Conservation (phyloP, 2,888 invertebrate genomes). For the Alloplasta piceator region DNA sequence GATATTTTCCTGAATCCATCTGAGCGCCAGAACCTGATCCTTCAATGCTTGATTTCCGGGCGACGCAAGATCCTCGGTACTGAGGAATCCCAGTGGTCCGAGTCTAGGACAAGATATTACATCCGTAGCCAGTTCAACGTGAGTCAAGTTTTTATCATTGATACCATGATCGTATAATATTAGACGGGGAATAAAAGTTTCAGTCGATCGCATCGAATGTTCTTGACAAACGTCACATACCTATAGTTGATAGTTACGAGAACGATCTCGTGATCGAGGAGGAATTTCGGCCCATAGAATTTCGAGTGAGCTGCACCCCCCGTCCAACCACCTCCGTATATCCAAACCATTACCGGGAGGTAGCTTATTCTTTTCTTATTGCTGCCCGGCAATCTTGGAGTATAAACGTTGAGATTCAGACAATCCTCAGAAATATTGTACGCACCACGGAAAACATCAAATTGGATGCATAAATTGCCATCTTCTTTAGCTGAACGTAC, state of each 20-base stretch:
- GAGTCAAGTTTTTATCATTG: constrained; percentile 22
- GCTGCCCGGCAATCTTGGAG: constrained; percentile 84
- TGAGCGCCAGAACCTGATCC: constrained; percentile 87
- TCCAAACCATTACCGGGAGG: constrained; percentile 89
- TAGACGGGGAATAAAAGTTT: no score
- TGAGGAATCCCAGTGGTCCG: constrained; percentile 87
- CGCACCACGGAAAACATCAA: constrained; percentile 88
- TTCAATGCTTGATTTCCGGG: constrained; percentile 89
- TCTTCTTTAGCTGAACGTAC: constrained; percentile 87
- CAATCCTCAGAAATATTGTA: constrained; percentile 91
- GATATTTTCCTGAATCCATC: constrained; percentile 87
- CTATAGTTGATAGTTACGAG: constrained; percentile 89
- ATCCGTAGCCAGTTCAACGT: neutral
- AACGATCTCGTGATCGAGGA: constrained; percentile 89
- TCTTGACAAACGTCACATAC: constrained; percentile 64
- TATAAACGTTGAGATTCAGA: constrained; percentile 90
- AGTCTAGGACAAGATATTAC: constrained; percentile 74
- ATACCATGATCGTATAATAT: neutral
- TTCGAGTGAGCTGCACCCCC: constrained; percentile 88
- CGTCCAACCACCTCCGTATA: constrained; percentile 91
- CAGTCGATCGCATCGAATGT: no score
- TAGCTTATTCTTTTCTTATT: constrained; percentile 77
- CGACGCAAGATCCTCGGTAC: constrained; percentile 87
- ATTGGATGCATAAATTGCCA: constrained; percentile 90
- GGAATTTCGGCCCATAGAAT: constrained; percentile 89